These are phyloP conservation scores for Anagrus nilaparvatae DNA, from an alignment of 1,140 invertebrate genomes.

Conservation along the genomic window DNA sequence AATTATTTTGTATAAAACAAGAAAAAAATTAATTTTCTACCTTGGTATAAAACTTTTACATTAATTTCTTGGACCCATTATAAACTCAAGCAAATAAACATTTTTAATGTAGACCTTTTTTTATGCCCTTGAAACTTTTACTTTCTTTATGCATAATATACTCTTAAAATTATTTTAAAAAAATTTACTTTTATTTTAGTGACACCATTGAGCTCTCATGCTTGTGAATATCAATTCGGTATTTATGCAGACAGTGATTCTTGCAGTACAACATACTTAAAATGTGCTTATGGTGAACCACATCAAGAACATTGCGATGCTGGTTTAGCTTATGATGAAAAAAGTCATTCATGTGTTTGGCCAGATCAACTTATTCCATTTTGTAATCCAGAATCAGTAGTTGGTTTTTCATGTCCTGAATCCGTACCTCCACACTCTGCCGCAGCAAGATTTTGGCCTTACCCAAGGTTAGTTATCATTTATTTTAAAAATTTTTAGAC, in stretches of 20 bases:
- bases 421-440: constrained; percentile 68
- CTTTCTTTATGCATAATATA: no score
- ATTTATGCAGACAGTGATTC: constrained; percentile 68
- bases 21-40: no score
- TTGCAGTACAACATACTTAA: constrained; percentile 78
- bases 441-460: constrained; percentile 81
- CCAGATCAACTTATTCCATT: constrained; percentile 76
- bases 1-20: no score
- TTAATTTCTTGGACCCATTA: no score
- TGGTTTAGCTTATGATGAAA: constrained; percentile 79
- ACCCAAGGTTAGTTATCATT: constrained; percentile 47
- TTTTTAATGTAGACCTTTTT: no score
- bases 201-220: constrained; percentile 62
- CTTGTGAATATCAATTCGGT: constrained; percentile 82
- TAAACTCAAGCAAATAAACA: background rate
- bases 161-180: no score
- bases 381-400: constrained; percentile 78
- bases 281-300: constrained; percentile 74
- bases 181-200: constrained; percentile 52
- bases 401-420: constrained; percentile 74
- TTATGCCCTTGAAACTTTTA: no score
- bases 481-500: no score
- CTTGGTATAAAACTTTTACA: no score
- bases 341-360: constrained; percentile 85
- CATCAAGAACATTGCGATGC: constrained; percentile 70